These are phyloP conservation scores for Coenonympha arcania DNA, from an alignment of 2,888 invertebrate species.

Conservation along the genomic window DNA sequence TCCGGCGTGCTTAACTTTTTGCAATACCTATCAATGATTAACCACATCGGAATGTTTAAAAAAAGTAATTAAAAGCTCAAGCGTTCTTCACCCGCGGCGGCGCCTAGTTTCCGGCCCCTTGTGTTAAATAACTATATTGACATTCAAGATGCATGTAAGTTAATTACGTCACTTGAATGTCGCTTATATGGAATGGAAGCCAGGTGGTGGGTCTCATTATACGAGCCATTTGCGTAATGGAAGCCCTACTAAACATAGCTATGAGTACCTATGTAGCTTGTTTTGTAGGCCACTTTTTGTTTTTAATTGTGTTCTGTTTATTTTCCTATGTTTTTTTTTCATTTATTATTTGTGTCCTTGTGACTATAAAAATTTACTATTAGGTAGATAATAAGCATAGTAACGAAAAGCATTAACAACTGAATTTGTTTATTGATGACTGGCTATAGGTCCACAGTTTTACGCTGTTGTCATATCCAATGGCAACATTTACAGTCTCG, in stretches of 20 bases:
- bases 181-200: conserved; percentile 33
- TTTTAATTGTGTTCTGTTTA: background rate
- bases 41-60: conserved; percentile 19
- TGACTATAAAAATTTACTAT: too few relatives aligned
- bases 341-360: background rate
- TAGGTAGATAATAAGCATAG: too few relatives aligned
- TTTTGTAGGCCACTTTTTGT: background rate
- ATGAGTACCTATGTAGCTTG: background rate
- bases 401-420: too few relatives aligned
- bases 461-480: too few relatives aligned
- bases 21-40: conserved; percentile 12
- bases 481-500: too few relatives aligned
- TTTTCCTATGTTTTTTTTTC: background rate
- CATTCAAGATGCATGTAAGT: conserved; percentile 29
- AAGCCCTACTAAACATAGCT: conserved; percentile 22
- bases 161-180: conserved; percentile 30
- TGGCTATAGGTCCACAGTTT: too few relatives aligned
- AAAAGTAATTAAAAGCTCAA: conserved; percentile 16
- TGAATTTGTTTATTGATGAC: background rate
- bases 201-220: conserved; percentile 28
- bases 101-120: conserved; percentile 22
- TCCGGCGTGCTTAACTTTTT: conserved; percentile 13
- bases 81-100: conserved; percentile 18
- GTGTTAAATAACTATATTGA: conserved; percentile 27
- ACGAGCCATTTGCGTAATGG: conserved; percentile 29